phyloP scores from a whole-genome alignment of 2,797 vertebrate genomes.

The Hippocampus kuda region DNA sequence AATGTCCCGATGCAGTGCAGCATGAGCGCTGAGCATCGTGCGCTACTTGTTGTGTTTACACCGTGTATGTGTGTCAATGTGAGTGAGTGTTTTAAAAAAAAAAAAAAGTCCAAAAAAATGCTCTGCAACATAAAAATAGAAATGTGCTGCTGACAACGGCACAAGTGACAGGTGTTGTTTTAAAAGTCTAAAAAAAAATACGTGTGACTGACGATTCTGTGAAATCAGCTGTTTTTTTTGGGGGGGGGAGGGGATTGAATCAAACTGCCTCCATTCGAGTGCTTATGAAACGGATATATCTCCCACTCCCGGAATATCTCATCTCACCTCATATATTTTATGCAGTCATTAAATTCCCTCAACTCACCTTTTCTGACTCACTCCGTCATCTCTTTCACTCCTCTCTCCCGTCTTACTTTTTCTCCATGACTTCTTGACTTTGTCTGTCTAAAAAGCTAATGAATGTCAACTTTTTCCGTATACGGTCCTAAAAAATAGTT shows the following conservation, averaged over 20 bases:
- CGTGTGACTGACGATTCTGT: neutral
- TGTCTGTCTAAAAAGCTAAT: constrained; percentile 15
- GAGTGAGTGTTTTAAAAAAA: neutral
- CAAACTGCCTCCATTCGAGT: constrained; percentile 3
- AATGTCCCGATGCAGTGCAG: neutral
- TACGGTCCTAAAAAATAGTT: constrained; percentile 26
- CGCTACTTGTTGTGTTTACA: neutral
- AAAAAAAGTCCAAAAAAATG: neutral
- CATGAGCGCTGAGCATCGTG: neutral
- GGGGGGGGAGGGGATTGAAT: neutral
- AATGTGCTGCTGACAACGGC: neutral
- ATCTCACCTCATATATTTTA: constrained; percentile 33
- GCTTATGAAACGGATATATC: constrained; percentile 21
- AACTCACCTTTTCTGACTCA: constrained; percentile 25
- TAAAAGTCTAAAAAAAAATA: neutral
- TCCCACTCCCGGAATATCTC: constrained; percentile 35
- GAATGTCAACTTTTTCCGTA: constrained; percentile 22
- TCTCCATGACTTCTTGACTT: constrained; percentile 8
- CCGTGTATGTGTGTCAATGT: neutral
- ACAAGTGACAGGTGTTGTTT: neutral
- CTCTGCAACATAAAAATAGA: neutral
- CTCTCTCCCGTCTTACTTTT: constrained; percentile 1
- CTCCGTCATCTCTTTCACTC: constrained; percentile 20
- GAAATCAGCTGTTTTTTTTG: neutral
- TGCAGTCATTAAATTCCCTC: constrained; percentile 37